Percentiles rank a stretch among this genome's conserved stretches.
Conservation (phyloP, 2,113 vertebrate genomes). For the Hippocampus comes region DNA sequence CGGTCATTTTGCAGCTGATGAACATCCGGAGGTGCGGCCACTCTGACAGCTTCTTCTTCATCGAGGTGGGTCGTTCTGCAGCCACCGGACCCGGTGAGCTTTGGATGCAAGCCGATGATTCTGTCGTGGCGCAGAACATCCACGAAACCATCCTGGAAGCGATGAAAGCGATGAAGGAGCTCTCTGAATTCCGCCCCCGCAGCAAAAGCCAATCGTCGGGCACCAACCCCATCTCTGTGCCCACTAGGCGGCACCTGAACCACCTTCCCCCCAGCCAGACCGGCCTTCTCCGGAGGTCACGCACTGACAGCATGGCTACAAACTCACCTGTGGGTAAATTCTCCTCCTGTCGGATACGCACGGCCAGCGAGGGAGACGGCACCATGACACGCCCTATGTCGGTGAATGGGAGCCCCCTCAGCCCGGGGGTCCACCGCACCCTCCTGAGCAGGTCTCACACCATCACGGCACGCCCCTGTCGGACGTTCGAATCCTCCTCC, state of each 20-base stretch:
- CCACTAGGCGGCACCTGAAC: conserved; percentile 75
- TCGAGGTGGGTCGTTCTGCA: conserved; percentile 93
- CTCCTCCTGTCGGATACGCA: conserved; percentile 77
- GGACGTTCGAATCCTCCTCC: conserved; percentile 69
- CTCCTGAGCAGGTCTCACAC: conserved; percentile 86
- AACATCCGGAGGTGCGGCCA: conserved; percentile 95
- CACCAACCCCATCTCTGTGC: conserved; percentile 79
- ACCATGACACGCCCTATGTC: conserved; percentile 77
- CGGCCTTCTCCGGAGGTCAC: conserved; percentile 76
- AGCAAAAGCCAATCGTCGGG: conserved; percentile 96
- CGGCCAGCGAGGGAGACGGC: conserved; percentile 82
- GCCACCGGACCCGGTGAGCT: conserved; percentile 94
- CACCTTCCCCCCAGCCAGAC: conserved; percentile 82
- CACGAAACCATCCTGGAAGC: conserved; percentile 96
- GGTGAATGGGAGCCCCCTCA: conserved; percentile 82
- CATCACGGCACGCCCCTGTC: conserved; percentile 64
- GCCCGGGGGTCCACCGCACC: conserved; percentile 79
- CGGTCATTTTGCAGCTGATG: conserved; percentile 93
- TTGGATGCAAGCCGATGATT: conserved; percentile 98
- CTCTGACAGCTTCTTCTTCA: conserved; percentile 98
- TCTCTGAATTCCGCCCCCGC: conserved; percentile 91
- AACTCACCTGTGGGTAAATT: conserved; percentile 74
- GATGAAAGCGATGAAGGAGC: conserved; percentile 97
- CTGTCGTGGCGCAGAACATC: conserved; percentile 97
- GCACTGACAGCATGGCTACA: conserved; percentile 80